These are phyloP conservation scores for Carposina sasakii DNA, from an alignment of 1,140 invertebrate species.

Conservation along the genomic window DNA sequence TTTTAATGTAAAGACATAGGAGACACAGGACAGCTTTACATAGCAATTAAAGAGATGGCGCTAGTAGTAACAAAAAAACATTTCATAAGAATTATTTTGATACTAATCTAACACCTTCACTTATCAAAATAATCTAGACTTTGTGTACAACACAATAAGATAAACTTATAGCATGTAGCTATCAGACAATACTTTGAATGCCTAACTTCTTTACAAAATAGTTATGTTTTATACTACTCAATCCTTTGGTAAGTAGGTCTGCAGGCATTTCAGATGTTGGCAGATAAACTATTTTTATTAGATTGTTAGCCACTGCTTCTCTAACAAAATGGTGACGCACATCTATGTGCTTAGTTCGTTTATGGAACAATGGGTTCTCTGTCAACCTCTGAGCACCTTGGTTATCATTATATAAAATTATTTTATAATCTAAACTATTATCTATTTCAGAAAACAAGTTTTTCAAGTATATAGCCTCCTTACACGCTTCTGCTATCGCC, in stretches of 20 bases:
- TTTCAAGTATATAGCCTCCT: conserved; percentile 40
- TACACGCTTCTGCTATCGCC: conserved; percentile 33
- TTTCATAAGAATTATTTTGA: no score
- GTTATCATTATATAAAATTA: conserved; percentile 19
- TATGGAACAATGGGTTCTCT: conserved; percentile 11
- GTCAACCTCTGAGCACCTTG: conserved; percentile 25
- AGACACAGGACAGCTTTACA: no score
- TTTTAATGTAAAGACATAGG: no score
- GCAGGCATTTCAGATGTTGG: conserved; percentile 19
- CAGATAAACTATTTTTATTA: conserved; percentile 17
- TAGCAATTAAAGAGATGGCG: no score
- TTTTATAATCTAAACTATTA: neutral
- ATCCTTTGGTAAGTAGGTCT: conserved; percentile 16
- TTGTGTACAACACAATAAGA: no score
- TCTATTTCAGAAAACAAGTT: conserved; percentile 26
- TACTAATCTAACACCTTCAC: no score
- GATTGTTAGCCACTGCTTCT: conserved; percentile 27
- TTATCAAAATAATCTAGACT: no score
- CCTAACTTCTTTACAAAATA: neutral
- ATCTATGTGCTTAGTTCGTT: conserved; percentile 35
- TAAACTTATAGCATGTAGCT: no score
- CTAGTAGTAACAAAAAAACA: no score
- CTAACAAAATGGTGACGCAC: conserved; percentile 31
- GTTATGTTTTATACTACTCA: neutral
- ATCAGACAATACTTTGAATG: no score